Base-by-base conservation (phyloP, 2,113 vertebrate species). In the Hiodon alosoides region DNA sequence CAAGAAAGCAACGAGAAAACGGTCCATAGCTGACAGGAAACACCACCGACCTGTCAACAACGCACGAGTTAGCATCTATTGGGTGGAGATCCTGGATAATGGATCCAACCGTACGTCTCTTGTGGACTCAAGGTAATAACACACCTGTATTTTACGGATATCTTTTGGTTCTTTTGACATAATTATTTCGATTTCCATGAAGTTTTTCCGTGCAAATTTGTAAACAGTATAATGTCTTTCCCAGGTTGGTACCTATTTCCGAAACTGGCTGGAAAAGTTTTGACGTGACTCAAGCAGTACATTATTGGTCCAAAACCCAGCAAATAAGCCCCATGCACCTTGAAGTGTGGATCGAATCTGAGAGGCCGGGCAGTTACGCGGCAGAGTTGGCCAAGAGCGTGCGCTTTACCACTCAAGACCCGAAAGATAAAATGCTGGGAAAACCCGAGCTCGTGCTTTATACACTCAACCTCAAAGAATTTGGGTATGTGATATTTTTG, bases 191-290 rank as follows among this genome's bases (percentile, higher is more conserved):
- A 31, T 31, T 31, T 31, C 31, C 31, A 31, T 31, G 31, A 31
- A 31, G 31, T 31, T 31, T 31, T 31, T 31, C 31, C 31, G 31
- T 31, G 31, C 31, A 31, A 31, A 1, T 31, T 31, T 31, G 31
- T 31, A 31, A 31, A 31, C 31, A 31, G 31, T 31, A 31, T 31
- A 31, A 31, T 31, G 31, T 31, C 31, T 31, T 31, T 31, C 31
- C 31, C 81, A 99, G 97, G 89, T 89, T 96, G 87, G 91, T 98
- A 81, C 90, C 94, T 48, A 86, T 98, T 68, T 89, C 89, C 3
- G 94, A 96, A 76, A 93, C 92, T 0, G 96, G 97, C 80, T 99
- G 97, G 97, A 95, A 88, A 84, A 93, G 93, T 89, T 96, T 99
- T 69, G 97, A 98, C 54, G 97, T 99, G 87, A 98, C 96, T 0